phyloP scores from a whole-genome alignment of 2,113 vertebrate species.

The Ibidorhyncha struthersii region DNA sequence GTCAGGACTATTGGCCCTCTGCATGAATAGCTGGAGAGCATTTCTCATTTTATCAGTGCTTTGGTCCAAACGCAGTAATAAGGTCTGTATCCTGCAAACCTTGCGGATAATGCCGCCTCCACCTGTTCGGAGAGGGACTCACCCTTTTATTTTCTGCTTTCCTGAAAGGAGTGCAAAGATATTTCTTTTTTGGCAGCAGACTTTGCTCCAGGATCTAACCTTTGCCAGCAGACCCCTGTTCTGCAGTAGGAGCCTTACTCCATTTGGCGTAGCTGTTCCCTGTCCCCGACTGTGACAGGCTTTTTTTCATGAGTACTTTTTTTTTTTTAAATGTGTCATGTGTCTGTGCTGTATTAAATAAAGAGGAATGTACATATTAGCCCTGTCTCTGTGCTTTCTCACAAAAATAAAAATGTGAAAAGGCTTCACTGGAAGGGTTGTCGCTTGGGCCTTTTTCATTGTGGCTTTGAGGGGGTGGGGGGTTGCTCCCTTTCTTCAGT shows the following conservation, averaged over 20 bases:
- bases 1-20: not conserved
- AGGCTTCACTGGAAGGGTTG: not conserved
- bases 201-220: slow-evolving; percentile 65
- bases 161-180: not conserved
- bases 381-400: not conserved
- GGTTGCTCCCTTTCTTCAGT: not conserved
- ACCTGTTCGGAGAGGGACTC: slow-evolving; percentile 8
- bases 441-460: not conserved
- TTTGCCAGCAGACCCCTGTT: slow-evolving; percentile 64
- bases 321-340: slow-evolving; percentile 56
- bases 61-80: not conserved
- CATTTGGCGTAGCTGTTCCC: slow-evolving; percentile 65
- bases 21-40: not conserved
- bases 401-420: not conserved
- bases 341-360: slow-evolving; percentile 83
- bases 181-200: slow-evolving; percentile 52
- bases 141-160: not conserved
- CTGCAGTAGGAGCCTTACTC: slow-evolving; percentile 76
- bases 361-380: slow-evolving; percentile 81
- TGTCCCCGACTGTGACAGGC: slow-evolving; percentile 69
- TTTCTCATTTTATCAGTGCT: not conserved
- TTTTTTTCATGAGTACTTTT: slow-evolving; percentile 76
- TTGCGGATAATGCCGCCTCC: not conserved
- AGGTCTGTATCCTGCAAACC: not conserved
- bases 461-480: rapidly evolving